Percentiles rank a stretch among this genome's conserved stretches.
Conservation (phyloP, 2,888 invertebrate species). For the Nysson spinosus region DNA sequence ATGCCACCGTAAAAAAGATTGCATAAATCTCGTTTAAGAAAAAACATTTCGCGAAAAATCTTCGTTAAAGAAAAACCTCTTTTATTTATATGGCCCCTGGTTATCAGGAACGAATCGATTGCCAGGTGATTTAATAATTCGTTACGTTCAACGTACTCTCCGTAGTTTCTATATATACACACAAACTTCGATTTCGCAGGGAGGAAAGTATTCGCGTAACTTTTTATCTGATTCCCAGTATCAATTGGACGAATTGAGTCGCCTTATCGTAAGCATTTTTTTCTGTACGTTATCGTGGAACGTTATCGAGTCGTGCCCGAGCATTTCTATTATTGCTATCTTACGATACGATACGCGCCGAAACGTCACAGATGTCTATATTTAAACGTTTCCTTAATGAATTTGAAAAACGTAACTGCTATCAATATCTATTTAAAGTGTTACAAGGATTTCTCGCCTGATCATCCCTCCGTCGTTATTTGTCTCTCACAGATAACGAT, state of each 20-base stretch:
- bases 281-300: conserved; percentile 42
- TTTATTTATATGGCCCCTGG: too few species aligned
- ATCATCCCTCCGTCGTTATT: background rate
- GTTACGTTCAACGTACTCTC: too few species aligned
- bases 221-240: conserved; percentile 39
- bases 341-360: conserved; percentile 16
- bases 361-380: conserved; percentile 50
- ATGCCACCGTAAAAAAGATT: too few species aligned
- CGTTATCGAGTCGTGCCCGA: conserved; percentile 42
- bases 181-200: too few species aligned
- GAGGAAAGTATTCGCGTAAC: background rate
- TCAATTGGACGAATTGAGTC: conserved; percentile 36
- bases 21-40: too few species aligned
- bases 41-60: too few species aligned
- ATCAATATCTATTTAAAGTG: conserved; percentile 27
- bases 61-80: too few species aligned
- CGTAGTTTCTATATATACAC: too few species aligned
- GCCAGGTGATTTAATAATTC: too few species aligned
- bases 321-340: conserved; percentile 56
- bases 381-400: conserved; percentile 52
- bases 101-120: too few species aligned
- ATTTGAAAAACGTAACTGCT: conserved; percentile 17
- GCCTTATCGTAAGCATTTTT: conserved; percentile 51
- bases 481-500: background rate
- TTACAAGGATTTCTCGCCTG: conserved; percentile 30